Evolutionary conservation across 2,113 vertebrate species (phyloP).

Genomic region (Xerus inauris): DNA sequence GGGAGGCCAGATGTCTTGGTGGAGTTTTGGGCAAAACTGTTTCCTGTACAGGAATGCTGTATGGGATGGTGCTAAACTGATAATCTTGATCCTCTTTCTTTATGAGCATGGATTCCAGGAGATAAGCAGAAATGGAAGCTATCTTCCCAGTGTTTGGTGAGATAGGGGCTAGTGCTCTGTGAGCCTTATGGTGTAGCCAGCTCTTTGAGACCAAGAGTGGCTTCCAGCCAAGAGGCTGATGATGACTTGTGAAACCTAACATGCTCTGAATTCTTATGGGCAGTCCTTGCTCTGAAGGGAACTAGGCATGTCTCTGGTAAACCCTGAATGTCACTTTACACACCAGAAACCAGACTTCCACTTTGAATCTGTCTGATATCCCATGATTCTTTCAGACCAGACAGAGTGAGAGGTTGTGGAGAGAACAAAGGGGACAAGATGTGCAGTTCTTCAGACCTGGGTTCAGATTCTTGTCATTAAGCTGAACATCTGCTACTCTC

Average conservation of each 20-base stretch:
- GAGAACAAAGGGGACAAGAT: not conserved
- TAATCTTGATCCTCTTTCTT: too few relatives aligned
- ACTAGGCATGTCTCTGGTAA: not conserved
- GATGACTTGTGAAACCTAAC: not conserved
- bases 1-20: not conserved
- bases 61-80: not conserved
- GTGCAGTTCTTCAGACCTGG: not conserved
- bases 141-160: not conserved
- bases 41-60: not conserved
- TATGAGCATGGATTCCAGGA: not conserved
- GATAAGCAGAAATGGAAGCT: not conserved
- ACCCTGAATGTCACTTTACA: not conserved
- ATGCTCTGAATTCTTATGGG: too few relatives aligned
- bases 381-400: not conserved
- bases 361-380: not conserved
- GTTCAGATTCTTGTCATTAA: not conserved
- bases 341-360: not conserved
- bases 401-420: not conserved
- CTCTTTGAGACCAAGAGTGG: not conserved
- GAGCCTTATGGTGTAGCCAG: not conserved
- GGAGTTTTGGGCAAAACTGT: not conserved
- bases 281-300: not conserved
- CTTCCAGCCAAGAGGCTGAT: not conserved
- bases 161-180: not conserved
- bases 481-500: not conserved